Base-by-base conservation (phyloP, 2,888 invertebrate genomes). In the Drosophila anomalata region DNA sequence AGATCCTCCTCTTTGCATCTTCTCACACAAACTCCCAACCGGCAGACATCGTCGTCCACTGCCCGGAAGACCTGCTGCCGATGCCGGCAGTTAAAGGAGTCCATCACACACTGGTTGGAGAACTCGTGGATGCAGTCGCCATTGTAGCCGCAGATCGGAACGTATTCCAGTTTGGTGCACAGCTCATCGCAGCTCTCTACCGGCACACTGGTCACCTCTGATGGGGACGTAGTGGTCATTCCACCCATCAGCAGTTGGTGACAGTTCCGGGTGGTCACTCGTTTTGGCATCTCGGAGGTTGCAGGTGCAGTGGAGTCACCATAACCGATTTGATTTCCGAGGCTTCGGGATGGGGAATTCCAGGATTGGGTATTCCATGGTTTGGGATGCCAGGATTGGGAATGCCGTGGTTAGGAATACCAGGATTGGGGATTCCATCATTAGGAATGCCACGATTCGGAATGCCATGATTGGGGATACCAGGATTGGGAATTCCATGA, bases 91-190 rank as follows among this genome's bases (percentile, higher is more conserved):
- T 90, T 90, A 58, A 78, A 90, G 12, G 88, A 87, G 52, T 90
- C 89, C 79, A 90, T 70, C 0, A 89, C 76, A 31, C 90, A 90
- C 52, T 87, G 83, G 69, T 90, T 90, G 73, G 90, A 74, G 41
- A 90, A 90, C 60, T 89, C 88, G 9, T 90, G 82, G 14, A 87
- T 24, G 47, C 90, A 90, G 36, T 83, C 47, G 8, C 88, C 86
- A 51, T 90, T 90, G 12, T 77, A 67, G 44, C 89, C 89, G 20
- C 90, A 90, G 20, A 90, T 80, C 0, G 90, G 89, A 14, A 67
- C 62, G 60, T 85, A 79, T 29, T 90, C 89, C 12, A 82, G 77
- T 70, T 90, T 90, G 5, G 90, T 90, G 70, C 90, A 90, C 33
- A 80, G 26, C 57, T 77, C 36, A 55, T 90, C 89, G 53, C 89